These are phyloP conservation scores for Drosophila eohydei DNA, from an alignment of 2,888 invertebrate species.

Conservation along the genomic window DNA sequence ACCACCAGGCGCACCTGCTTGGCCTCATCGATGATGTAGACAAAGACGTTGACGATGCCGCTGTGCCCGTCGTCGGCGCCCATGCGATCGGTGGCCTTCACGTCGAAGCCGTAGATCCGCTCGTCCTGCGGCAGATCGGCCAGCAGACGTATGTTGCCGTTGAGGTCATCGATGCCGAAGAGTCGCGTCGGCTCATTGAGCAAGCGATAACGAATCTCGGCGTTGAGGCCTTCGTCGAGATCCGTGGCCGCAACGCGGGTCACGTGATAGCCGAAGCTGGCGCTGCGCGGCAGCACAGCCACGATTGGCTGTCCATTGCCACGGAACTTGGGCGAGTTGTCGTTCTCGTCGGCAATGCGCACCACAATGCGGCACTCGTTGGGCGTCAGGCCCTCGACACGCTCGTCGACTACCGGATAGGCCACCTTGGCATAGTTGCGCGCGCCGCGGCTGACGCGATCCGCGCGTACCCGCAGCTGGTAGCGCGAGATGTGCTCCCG, in stretches of 20 bases:
- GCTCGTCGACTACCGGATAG: conserved; percentile 91
- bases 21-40: conserved; percentile 92
- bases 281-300: conserved; percentile 92
- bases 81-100: conserved; percentile 92
- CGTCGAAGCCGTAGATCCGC: conserved; percentile 93
- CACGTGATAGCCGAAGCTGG: conserved; percentile 93
- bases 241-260: conserved; percentile 91
- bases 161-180: conserved; percentile 91
- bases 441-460: conserved; percentile 86
- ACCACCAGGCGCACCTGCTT: conserved; percentile 92
- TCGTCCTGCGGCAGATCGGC: conserved; percentile 89
- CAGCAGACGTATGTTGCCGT: conserved; percentile 91
- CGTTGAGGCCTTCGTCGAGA: conserved; percentile 90
- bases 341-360: conserved; percentile 92
- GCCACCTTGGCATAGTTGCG: conserved; percentile 90
- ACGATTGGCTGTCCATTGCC: conserved; percentile 91
- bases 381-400: conserved; percentile 89
- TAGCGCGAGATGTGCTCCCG: conserved; percentile 89
- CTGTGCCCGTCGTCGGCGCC: conserved; percentile 93
- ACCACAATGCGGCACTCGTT: conserved; percentile 93
- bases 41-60: conserved; percentile 93
- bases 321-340: conserved; percentile 92
- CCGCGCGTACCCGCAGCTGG: conserved; percentile 85
- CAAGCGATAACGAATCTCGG: conserved; percentile 92
- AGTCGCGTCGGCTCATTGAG: conserved; percentile 90